Evolutionary conservation across 1,140 invertebrate species (phyloP), one percentile per base, ranked within the genome.

Genomic region (Heliconius eleuchia): DNA sequence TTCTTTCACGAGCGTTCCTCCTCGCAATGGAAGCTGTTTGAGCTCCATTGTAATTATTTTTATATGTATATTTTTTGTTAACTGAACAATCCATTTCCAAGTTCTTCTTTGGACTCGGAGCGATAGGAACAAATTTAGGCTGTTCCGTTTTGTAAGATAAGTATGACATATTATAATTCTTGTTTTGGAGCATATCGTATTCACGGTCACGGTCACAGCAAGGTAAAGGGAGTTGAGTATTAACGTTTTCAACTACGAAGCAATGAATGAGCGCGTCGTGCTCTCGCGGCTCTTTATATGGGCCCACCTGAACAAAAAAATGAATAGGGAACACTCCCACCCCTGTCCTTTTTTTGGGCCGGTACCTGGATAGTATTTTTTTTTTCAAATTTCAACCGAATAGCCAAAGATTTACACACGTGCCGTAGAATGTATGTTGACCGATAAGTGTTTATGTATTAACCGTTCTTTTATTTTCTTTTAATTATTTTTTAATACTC

Each of bases 1-100:
- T 99, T 71, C 98, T 95, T 93, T 99, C 99, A 0, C 99, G 95
- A n/a, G 99, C 98, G 94, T 99, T 99, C 78, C 99, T 96, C 74
- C 98, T 95, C 0, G 98, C 97, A 8, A 99, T 98, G 0, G 98
- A 98, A 1, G 97, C 97, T 71, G 97, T 96, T 86, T 97, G 97
- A 11, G 95, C 94, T 46, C 95, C 94, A n/a, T 91, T 92, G 80
- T 96, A 96, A 83, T 95, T 94, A 42, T 88, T 95, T 72, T 93
- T 92, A 84, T 97, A 97, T 81, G 95, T 97, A 82, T 97, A 97
- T 86, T 96, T 97, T 86, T 96, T 95, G 3, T 34, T 70, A 83
- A 78, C 94, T 79, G 80, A 94, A 74, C 71, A 77, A 77, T 84
- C 87, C 75, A 84, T 80, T 19, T 88, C 82, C 74, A 52, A 23